phyloP scores from a whole-genome alignment of 64 coral and sea anemone genomes.

The Montipora sp. region DNA sequence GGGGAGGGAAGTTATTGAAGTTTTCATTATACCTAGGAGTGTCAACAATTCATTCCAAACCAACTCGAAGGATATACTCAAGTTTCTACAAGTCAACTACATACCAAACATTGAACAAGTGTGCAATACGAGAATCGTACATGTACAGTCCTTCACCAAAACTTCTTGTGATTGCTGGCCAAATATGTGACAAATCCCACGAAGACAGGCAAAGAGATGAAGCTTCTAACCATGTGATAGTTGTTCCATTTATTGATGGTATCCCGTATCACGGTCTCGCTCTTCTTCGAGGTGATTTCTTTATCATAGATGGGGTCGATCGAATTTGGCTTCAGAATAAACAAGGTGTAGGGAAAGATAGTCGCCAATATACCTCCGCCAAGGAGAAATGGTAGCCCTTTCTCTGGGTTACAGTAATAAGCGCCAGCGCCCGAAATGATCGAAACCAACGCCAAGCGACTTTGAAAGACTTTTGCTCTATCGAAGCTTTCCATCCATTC shows the following conservation, averaged over 20 bases:
- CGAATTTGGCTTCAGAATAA: slow-evolving; percentile 77
- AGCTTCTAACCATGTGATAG: slow-evolving; percentile 72
- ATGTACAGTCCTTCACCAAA: slow-evolving; percentile 29
- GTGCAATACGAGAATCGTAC: not conserved
- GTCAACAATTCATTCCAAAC: no score
- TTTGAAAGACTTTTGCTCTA: slow-evolving; percentile 74
- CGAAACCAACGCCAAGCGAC: slow-evolving; percentile 57
- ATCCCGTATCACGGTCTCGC: slow-evolving; percentile 74
- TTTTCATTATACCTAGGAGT: no score
- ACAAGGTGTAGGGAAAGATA: slow-evolving; percentile 75
- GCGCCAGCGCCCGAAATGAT: slow-evolving; percentile 62
- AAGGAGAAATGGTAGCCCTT: slow-evolving; percentile 74
- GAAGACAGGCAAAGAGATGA: slow-evolving; percentile 50
- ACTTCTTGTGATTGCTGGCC: slow-evolving; percentile 36
- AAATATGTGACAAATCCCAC: slow-evolving; percentile 57
- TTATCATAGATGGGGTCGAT: slow-evolving; percentile 96
- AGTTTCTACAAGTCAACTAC: no score
- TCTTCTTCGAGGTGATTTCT: slow-evolving; percentile 76
- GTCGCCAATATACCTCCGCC: slow-evolving; percentile 57
- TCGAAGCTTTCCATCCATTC: slow-evolving; percentile 93
- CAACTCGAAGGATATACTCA: no score
- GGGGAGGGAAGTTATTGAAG: no score
- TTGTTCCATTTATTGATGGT: slow-evolving; percentile 84
- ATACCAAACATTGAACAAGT: not conserved
- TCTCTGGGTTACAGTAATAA: slow-evolving; percentile 74